A percentile compares a stretch with the other conserved stretches of the same genome.
These are phyloP conservation scores for Dendroctonus ponderosae DNA, from an alignment of 1,140 invertebrate genomes.

Conservation along the genomic window DNA sequence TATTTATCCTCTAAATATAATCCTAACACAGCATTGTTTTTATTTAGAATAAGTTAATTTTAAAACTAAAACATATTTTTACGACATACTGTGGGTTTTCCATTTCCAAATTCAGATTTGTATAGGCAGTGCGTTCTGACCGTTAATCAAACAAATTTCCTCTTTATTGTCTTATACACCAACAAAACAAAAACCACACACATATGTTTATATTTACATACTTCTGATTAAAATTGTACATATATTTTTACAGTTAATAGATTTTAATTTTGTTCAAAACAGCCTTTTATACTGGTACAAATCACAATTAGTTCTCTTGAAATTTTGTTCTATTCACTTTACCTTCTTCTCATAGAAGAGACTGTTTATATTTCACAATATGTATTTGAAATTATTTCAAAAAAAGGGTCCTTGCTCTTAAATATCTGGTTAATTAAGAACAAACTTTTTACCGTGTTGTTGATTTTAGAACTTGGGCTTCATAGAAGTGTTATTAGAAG, in stretches of 20 bases:
- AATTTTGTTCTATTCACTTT: too few relatives aligned
- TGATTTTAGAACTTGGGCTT: too few relatives aligned
- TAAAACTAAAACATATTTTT: slow-evolving; percentile 8
- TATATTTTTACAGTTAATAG: neutral
- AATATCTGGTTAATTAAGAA: too few relatives aligned
- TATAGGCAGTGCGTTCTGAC: slow-evolving; percentile 20
- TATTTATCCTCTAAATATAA: slow-evolving; percentile 34
- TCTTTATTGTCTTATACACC: slow-evolving; percentile 8
- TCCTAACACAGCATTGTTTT: slow-evolving; percentile 43
- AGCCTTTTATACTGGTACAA: too few relatives aligned
- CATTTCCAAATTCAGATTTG: slow-evolving; percentile 4
- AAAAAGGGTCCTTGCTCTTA: too few relatives aligned
- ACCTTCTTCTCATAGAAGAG: too few relatives aligned
- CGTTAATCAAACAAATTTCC: slow-evolving; percentile 10
- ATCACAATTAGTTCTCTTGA: too few relatives aligned
- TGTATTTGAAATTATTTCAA: too few relatives aligned
- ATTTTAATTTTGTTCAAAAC: too few relatives aligned
- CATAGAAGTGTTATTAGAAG: too few relatives aligned
- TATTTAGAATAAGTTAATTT: slow-evolving; percentile 36
- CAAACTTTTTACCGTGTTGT: too few relatives aligned
- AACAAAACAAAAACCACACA: slow-evolving; percentile 16
- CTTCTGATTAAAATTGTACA: slow-evolving; percentile 12
- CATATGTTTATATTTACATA: slow-evolving; percentile 11
- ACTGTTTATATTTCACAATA: too few relatives aligned
- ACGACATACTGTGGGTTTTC: slow-evolving; percentile 16